These are phyloP conservation scores for Petrolisthes manimaculis DNA, from an alignment of 2,888 invertebrate genomes.

Conservation along the genomic window DNA sequence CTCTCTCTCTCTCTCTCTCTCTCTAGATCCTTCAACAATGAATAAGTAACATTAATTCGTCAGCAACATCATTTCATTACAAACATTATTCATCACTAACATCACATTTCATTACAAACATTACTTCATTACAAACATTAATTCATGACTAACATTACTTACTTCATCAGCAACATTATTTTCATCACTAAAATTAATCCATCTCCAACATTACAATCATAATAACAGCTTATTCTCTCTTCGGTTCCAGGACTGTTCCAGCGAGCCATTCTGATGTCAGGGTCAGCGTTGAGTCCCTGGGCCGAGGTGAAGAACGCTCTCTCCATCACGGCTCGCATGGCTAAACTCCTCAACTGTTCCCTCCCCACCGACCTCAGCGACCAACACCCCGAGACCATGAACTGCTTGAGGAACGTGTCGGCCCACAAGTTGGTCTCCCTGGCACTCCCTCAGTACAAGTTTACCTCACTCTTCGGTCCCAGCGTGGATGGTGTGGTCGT, in stretches of 20 bases:
- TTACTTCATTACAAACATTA: background rate
- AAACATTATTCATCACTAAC: background rate
- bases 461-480: conserved; percentile 81
- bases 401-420: conserved; percentile 63
- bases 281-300: conserved; percentile 69
- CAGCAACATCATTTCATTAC: no score
- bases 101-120: background rate
- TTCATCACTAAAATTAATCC: no score
- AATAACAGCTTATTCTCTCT: background rate
- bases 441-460: conserved; percentile 62
- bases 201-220: background rate
- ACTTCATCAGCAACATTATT: no score
- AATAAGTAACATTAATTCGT: no score
- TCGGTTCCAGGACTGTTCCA: conserved; percentile 68
- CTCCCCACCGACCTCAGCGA: conserved; percentile 62
- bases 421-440: conserved; percentile 53
- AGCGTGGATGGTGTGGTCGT: conserved; percentile 86
- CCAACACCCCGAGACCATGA: conserved; percentile 64
- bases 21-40: background rate
- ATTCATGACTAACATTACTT: background rate
- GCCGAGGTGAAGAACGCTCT: conserved; percentile 80
- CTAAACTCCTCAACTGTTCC: conserved; percentile 81
- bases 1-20: background rate
- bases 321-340: conserved; percentile 72
- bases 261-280: conserved; percentile 68